Base-by-base conservation (phyloP, 1,140 invertebrate genomes). In the Hydropsyche tenuis region DNA sequence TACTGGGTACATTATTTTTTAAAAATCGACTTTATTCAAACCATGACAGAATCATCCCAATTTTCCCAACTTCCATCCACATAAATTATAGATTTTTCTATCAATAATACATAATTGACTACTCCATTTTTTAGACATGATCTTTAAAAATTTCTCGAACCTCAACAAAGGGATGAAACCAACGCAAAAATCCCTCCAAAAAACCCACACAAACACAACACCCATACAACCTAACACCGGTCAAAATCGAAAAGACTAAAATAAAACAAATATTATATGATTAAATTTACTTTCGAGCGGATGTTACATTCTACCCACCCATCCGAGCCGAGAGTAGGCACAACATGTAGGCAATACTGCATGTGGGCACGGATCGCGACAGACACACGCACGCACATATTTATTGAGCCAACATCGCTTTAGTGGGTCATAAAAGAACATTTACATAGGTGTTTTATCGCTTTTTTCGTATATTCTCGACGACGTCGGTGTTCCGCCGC, bases 281-380 rank as follows among this genome's bases (percentile, higher is more conserved):
- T 68, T 68, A 43, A 68, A 68, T 68, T 68, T 68, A 68, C 65
- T 68, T 68, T 68, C 65, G 65, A 68, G 42, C 65, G 65, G 65
- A 68, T 68, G 65, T 68, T 48, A 27, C 43, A n/a, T 12, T 68
- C 65, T 68, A 22, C 65, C 65, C 65, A 68, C 64, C 42, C 14
- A 12, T 11, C 53, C 46, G 46, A 51, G 30, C 48, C 48, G 56
- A 65, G n/a, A 65, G 27, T 23, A 60, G 9, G 22, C 22, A 68
- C 30, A 4, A 37, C 65, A 48, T 22, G 64, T 66, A 23, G 37
- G 43, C 45, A n/a, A n/a, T n/a, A 43, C 56, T n/a, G 16, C 25
- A 60, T 45, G 63, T 65, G 63, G 63, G 63, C 63, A 65, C 63
- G 30, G 27, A 65, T 65, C 63, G 30, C 63, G 37, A 68, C 25